Evolutionary conservation across 2,888 invertebrate genomes (phyloP).

Genomic region (Nephrotoma guestfalica): DNA sequence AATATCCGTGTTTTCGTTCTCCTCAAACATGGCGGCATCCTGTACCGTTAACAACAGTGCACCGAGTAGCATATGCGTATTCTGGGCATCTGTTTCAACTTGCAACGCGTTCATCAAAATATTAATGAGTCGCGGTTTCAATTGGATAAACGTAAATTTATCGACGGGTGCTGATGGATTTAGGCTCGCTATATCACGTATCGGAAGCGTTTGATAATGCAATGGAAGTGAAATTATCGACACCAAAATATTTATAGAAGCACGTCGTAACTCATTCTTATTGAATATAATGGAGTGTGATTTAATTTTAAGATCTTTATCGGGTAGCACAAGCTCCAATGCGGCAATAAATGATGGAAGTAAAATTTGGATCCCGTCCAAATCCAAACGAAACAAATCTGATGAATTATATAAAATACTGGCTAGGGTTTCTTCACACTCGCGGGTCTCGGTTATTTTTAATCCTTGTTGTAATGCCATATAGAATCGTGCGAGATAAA

Average conservation of each 20-base stretch:
- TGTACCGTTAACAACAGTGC: conserved; percentile 64
- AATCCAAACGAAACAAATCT: conserved; percentile 78
- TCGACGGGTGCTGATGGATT: conserved; percentile 40
- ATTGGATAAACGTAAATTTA: conserved; percentile 46
- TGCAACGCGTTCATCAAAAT: conserved; percentile 69
- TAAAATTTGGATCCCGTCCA: conserved; percentile 84
- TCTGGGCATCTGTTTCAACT: conserved; percentile 70
- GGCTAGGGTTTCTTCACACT: conserved; percentile 66
- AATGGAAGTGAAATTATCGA: conserved; percentile 87
- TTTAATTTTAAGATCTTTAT: conserved; percentile 65
- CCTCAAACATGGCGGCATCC: conserved; percentile 64
- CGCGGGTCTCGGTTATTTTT: conserved; percentile 46
- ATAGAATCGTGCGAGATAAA: conserved; percentile 88
- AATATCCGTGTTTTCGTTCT: conserved; percentile 44
- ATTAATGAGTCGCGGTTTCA: conserved; percentile 64
- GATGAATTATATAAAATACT: conserved; percentile 76
- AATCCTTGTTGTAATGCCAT: conserved; percentile 81
- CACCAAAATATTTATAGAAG: conserved; percentile 80
- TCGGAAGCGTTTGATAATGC: conserved; percentile 68
- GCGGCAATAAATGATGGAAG: conserved; percentile 83
- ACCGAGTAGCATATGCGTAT: conserved; percentile 76
- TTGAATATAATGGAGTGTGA: conserved; percentile 43
- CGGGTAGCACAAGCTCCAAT: conserved; percentile 78
- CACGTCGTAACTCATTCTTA: conserved; percentile 68
- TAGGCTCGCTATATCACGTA: conserved; percentile 44